Conservation (phyloP, 2,888 invertebrate species). For the Diaperis boleti region DNA sequence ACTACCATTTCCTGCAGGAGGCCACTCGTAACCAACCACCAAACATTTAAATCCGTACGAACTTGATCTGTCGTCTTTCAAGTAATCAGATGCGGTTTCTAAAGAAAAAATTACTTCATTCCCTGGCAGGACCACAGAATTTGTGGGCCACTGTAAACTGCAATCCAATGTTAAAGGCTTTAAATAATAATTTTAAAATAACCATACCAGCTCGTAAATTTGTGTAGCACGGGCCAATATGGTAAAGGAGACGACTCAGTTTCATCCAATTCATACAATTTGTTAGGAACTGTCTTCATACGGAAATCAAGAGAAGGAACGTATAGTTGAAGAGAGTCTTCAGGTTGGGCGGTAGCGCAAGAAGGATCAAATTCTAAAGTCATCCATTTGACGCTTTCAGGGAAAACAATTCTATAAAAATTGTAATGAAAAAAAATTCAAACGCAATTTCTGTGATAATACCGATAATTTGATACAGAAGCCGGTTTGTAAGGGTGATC, state of each 20-base stretch:
- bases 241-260: constrained; percentile 62
- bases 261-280: constrained; percentile 55
- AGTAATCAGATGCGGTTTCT: constrained; percentile 95
- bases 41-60: constrained; percentile 86
- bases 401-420: constrained; percentile 83
- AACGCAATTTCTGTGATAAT: too few relatives aligned
- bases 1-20: constrained; percentile 63
- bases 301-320: constrained; percentile 68
- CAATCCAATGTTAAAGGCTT: constrained; percentile 45
- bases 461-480: constrained; percentile 86
- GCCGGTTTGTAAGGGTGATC: constrained; percentile 97
- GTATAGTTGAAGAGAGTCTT: constrained; percentile 86
- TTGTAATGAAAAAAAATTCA: too few relatives aligned
- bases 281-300: constrained; percentile 45
- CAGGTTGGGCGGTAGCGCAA: constrained; percentile 92
- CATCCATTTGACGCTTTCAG: constrained; percentile 89
- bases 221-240: constrained; percentile 76
- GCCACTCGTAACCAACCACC: constrained; percentile 86
- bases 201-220: constrained; percentile 72
- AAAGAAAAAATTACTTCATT: constrained; percentile 95
- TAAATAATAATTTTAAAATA: too few relatives aligned
- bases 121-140: constrained; percentile 87
- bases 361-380: constrained; percentile 93
- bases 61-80: constrained; percentile 87
- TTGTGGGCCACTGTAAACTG: constrained; percentile 87